A percentile compares a stretch with the other conserved stretches of the same genome.
Evolutionary conservation across 2,113 vertebrate genomes (phyloP).

Genomic region (Hepsetus odoe): DNA sequence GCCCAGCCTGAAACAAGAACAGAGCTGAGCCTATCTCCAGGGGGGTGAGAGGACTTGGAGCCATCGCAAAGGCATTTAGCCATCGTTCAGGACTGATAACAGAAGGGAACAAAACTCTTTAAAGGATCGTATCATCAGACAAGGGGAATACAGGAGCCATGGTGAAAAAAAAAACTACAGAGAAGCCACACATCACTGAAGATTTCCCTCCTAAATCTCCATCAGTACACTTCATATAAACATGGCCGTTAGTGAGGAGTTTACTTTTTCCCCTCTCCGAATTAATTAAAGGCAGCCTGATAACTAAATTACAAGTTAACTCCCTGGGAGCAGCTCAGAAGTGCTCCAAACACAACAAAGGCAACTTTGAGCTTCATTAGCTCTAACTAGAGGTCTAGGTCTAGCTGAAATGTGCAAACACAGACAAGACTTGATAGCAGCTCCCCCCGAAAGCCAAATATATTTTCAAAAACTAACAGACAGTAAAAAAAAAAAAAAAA

Average conservation of each 20-base stretch:
- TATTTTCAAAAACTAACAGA: background rate
- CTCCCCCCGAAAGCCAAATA: background rate
- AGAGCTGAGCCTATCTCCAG: conserved; percentile 43
- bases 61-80: conserved; percentile 45
- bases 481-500: background rate
- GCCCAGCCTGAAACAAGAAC: conserved; percentile 30
- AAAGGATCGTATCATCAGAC: conserved; percentile 46
- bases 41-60: conserved; percentile 46
- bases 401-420: background rate
- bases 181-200: background rate
- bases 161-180: conserved; percentile 8
- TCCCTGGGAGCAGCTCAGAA: conserved; percentile 6
- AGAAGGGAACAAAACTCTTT: conserved; percentile 41
- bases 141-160: conserved; percentile 14
- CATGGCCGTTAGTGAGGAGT: conserved; percentile 5
- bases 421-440: background rate
- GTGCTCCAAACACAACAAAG: conserved; percentile 1
- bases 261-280: background rate
- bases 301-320: conserved; percentile 38
- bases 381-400: conserved; percentile 23
- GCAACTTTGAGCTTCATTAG: conserved; percentile 27
- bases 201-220: background rate
- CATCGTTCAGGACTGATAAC: conserved; percentile 27
- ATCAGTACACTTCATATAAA: conserved; percentile 26
- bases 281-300: conserved; percentile 32